phyloP scores from a whole-genome alignment of 2,113 vertebrate species.

The Cinclus mexicanus region DNA sequence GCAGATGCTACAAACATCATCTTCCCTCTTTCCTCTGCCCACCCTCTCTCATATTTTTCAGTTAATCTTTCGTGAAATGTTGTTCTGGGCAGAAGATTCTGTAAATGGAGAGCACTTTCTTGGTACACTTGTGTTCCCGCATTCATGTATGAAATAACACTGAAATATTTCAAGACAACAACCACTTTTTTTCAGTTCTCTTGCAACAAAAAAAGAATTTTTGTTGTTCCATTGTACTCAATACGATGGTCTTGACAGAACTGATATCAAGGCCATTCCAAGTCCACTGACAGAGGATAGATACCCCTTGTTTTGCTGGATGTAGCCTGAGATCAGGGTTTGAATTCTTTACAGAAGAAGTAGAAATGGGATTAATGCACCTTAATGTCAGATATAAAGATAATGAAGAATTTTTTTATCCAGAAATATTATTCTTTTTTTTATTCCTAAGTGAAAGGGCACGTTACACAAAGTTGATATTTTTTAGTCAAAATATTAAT shows the following conservation, averaged over 20 bases:
- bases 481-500: neutral
- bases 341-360: neutral
- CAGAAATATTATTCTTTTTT: neutral
- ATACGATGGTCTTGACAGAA: neutral
- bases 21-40: neutral
- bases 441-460: neutral
- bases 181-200: neutral
- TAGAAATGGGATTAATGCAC: neutral
- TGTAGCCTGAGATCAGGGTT: neutral
- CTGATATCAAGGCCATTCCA: neutral
- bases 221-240: neutral
- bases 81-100: neutral
- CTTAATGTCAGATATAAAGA: neutral
- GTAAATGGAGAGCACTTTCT: neutral
- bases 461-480: neutral
- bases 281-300: neutral
- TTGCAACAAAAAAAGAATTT: neutral
- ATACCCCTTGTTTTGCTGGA: neutral
- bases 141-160: neutral
- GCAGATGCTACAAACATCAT: neutral
- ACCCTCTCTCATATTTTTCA: neutral
- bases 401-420: neutral
- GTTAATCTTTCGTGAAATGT: neutral
- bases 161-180: neutral
- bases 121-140: rapidly evolving